Base-by-base conservation (phyloP, 2,797 vertebrate genomes). In the Myotis myotis region DNA sequence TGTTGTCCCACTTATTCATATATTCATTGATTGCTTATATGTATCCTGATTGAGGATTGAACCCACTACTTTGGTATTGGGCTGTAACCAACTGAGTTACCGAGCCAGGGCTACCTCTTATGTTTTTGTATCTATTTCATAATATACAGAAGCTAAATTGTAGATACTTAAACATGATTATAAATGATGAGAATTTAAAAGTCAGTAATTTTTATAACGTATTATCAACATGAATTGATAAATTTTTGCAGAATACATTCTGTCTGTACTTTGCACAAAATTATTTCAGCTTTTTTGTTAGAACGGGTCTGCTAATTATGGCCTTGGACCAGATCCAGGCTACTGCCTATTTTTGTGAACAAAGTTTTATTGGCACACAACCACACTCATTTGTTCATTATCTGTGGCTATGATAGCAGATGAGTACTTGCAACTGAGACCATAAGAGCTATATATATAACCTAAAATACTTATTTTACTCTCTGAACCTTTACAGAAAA, bases 111-210 rank as follows among this genome's bases (percentile, higher is more conserved):
- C 25, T 95, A n/a, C 22, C 19, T 72, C 20, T 89, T 86, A 74
- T 8, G n/a, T 70, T 89, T 89, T 95, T 81, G 47, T 49, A 44
- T 49, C n/a, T 72, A 1, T 89, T 93, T 75, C 66, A 68, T 70
- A 91, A 71, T 84, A 80, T 83, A 79, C 7, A 84, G 57, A 62
- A 49, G 60, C 28, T 91, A 95, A 89, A 78, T 82, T 93, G 4
- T 82, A 91, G 87, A 87, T 82, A 82, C 62, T 51, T 96, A 88
- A 89, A 75, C 36, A 47, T 78, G 25, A 33, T 87, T 92, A 68
- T 79, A 95, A 91, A 38, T 95, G 17, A 79, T 90, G 36, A 41
- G n/a, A n/a, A 74, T 93, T 93, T 95, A 82, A 93, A 96, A 64
- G 36, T 93, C 96, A 62, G 4, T 82, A 83, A 68, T 89, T 89